Evolutionary conservation across 2,797 vertebrate genomes (phyloP).

Genomic region (Scomberomorus guttatus): DNA sequence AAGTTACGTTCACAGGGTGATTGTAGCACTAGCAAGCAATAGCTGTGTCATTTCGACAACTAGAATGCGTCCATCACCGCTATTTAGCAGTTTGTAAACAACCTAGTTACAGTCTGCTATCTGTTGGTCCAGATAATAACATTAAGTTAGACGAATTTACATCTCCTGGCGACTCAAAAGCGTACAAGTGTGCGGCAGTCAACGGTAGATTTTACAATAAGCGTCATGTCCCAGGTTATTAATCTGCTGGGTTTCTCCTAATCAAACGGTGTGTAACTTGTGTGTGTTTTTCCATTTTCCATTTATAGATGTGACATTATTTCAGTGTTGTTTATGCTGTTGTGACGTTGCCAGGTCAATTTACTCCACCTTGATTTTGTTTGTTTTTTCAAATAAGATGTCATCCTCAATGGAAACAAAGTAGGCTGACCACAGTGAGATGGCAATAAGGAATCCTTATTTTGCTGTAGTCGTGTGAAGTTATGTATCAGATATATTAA

Average conservation of each 20-base stretch:
- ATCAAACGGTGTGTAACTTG: not conserved
- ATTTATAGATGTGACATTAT: not conserved
- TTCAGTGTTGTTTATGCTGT: not conserved
- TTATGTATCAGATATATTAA: not conserved
- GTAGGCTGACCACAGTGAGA: not conserved
- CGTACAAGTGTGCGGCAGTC: not conserved
- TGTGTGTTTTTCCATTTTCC: not conserved
- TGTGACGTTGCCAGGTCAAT: not conserved
- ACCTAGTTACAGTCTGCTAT: accelerated
- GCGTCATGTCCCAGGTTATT: not conserved
- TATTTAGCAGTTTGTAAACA: not conserved
- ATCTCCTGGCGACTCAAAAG: not conserved
- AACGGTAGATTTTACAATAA: not conserved
- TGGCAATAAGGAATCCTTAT: not conserved
- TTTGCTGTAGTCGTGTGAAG: not conserved
- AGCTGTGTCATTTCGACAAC: slow-evolving; percentile 66
- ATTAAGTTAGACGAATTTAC: not conserved
- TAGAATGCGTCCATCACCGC: not conserved
- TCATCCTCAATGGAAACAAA: not conserved
- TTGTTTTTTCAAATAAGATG: not conserved
- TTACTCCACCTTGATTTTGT: not conserved
- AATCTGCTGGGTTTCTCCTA: not conserved
- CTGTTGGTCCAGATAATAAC: accelerated
- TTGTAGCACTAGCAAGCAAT: slow-evolving; percentile 47
- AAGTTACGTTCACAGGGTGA: slow-evolving; percentile 32